Base-by-base conservation (phyloP, 2,113 vertebrate genomes). In the Phylloscopus whistleri region DNA sequence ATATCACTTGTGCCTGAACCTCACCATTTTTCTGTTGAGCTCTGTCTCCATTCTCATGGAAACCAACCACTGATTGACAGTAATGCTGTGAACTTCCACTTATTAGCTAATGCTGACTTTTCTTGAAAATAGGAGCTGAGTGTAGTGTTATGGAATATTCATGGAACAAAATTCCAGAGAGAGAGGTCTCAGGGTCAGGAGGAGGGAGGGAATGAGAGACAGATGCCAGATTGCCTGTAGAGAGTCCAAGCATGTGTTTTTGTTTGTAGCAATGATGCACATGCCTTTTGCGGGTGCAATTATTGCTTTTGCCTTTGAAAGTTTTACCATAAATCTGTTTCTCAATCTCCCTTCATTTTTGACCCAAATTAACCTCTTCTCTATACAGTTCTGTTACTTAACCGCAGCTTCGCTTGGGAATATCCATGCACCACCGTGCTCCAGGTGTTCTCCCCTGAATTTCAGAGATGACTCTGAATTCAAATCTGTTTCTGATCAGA, bases 211-310 rank as follows among this genome's bases (percentile, higher is more conserved):
- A 95, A 94, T 96, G 76, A 89, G 83, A 94, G 86, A 89, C 88
- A 93, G 83, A 95, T 95, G 94, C 96, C 94, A 97, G 94, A 96
- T 95, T 96, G 94, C 95, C 95, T 96, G 93, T 95, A 93, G 92
- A 96, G 96, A 91, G 83, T 96, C 94, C 94, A 97, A 96, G 94
- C 94, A 95, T 96, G 93, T 97, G 94, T 96, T 97, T 96, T 96
- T 96, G 88, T 96, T 97, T 96, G 92, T 95, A 96, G 92, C 85
- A 90, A 89, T 95, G 95, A 96, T 94, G 85, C 93, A 92, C 95
- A 96, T 97, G 95, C 83, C 90, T 96, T 97, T 97, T 96, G 95
- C 3, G 93, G 85, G 95, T 93, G 93, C 93, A 96, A 77, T 96
- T 94, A 93, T 81, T 97, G 83, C 75, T 91, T 92, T 91, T 96